A percentile compares a stretch with the other conserved stretches of the same genome.
Evolutionary conservation across 2,797 vertebrate genomes (phyloP).

Genomic region (Dromococcyx pavoninus): DNA sequence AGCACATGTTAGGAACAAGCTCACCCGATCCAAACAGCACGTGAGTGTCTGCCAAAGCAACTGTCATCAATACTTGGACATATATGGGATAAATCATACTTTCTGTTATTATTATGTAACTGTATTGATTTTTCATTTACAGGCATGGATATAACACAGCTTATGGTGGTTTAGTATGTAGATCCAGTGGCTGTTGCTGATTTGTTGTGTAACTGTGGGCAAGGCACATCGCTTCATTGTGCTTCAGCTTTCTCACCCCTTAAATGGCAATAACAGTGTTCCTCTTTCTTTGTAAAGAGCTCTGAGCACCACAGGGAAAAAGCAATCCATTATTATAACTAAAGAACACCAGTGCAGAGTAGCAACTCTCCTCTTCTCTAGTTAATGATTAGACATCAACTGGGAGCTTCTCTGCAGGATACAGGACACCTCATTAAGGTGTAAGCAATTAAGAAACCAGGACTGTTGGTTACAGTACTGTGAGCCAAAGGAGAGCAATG

Average conservation of each 20-base stretch:
- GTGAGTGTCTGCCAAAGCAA: background rate
- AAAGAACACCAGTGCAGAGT: background rate
- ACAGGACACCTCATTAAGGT: background rate
- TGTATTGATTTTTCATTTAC: background rate
- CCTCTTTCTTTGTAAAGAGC: background rate
- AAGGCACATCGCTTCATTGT: background rate
- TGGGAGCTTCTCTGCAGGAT: background rate
- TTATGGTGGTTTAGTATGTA: background rate
- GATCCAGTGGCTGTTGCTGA: background rate
- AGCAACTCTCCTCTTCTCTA: background rate
- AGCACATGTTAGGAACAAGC: background rate
- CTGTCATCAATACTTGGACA: background rate
- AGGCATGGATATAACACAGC: background rate
- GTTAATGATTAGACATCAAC: background rate
- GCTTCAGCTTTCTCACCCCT: background rate
- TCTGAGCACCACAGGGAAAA: background rate
- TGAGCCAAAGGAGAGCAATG: background rate
- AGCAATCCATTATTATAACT: background rate
- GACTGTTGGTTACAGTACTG: fast-evolving
- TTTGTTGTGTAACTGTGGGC: background rate
- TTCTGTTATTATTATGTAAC: background rate
- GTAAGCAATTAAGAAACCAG: background rate
- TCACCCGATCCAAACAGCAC: background rate
- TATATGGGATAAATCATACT: background rate
- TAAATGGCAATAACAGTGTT: background rate